phyloP scores from a whole-genome alignment of 1,140 invertebrate genomes.

The Maniola jurtina region DNA sequence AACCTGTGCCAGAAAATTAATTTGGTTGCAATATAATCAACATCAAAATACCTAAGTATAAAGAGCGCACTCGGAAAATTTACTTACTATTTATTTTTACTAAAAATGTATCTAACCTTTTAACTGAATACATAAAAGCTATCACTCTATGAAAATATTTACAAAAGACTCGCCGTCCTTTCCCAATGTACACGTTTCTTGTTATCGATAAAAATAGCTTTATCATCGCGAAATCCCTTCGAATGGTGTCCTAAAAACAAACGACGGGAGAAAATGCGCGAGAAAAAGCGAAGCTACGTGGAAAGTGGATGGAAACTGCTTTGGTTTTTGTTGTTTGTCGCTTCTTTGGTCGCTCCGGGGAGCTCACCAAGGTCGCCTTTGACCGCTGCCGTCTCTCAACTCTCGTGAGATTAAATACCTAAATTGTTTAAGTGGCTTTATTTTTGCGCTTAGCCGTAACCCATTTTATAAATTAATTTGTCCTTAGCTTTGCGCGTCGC shows the following conservation, averaged over 20 bases:
- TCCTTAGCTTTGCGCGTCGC: too few species aligned
- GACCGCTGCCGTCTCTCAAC: background rate
- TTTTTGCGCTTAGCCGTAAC: background rate
- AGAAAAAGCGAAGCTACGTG: constrained; percentile 5
- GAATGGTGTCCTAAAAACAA: constrained; percentile 16
- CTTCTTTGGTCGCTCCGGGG: background rate
- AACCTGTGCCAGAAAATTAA: too few species aligned
- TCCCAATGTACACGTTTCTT: constrained; percentile 4
- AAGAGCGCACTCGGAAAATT: too few species aligned
- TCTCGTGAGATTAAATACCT: background rate
- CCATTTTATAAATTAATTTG: background rate
- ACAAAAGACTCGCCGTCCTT: background rate
- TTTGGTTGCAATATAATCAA: too few species aligned
- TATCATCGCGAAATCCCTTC: constrained; percentile 13
- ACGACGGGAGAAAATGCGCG: constrained; percentile 6
- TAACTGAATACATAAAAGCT: background rate
- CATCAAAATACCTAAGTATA: too few species aligned
- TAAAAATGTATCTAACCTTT: background rate
- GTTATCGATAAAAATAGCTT: constrained; percentile 17
- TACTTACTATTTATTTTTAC: too few species aligned
- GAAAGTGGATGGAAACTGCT: background rate
- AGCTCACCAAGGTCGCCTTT: background rate
- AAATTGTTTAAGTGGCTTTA: background rate
- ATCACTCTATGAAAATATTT: constrained; percentile 12
- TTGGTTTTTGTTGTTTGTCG: constrained; percentile 3